Percentiles rank a stretch among this genome's conserved stretches.
These are phyloP conservation scores for Porites rus DNA, from an alignment of 92 coral and sea anemone species.

Conservation along the genomic window DNA sequence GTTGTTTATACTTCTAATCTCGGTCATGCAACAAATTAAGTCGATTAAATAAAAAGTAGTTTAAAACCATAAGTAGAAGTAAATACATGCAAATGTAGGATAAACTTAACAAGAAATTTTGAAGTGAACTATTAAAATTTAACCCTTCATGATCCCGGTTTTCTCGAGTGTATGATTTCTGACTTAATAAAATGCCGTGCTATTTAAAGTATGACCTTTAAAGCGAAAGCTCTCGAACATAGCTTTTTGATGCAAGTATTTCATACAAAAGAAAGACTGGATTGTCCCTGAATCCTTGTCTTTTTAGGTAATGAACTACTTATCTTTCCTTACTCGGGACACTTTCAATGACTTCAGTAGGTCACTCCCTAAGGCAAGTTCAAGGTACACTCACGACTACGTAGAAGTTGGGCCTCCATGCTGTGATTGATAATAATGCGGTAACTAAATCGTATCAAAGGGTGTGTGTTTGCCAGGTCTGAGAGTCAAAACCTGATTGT, in stretches of 20 bases:
- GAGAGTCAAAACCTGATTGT: not conserved
- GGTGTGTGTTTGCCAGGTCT: not conserved
- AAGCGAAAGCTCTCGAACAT: not conserved
- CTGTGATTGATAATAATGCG: not conserved
- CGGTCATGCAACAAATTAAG: not conserved
- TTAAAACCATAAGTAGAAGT: not conserved
- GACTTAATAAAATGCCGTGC: not conserved
- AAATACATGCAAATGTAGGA: not conserved
- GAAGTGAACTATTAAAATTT: not conserved
- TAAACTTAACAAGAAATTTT: not conserved
- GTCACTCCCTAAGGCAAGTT: not conserved
- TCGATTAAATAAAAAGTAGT: slow-evolving; percentile 4
- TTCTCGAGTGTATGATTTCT: not conserved
- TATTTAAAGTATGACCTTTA: not conserved
- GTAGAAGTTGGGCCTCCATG: not conserved
- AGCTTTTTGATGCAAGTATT: not conserved
- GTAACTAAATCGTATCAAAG: not conserved
- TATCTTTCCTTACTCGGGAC: no score
- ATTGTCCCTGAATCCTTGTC: not conserved
- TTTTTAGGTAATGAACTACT: no score
- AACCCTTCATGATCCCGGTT: not conserved
- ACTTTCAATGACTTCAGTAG: not conserved
- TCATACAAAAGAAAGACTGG: not conserved
- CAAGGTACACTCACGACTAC: not conserved
- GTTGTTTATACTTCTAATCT: not conserved